phyloP scores from a whole-genome alignment of 2,888 invertebrate genomes.

The Leucoptera coffeella region DNA sequence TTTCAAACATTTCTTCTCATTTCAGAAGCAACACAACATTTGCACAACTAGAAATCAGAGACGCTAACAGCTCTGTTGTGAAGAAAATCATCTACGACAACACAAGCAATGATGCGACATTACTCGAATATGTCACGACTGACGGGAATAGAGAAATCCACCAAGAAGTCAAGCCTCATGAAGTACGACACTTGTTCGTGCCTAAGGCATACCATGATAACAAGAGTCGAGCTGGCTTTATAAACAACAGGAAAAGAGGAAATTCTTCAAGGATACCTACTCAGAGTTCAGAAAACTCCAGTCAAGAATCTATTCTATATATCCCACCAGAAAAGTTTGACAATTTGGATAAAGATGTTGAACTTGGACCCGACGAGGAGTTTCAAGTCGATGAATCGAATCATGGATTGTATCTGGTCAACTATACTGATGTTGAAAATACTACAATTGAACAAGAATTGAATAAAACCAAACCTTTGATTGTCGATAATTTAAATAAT shows the following conservation, averaged over 20 bases:
- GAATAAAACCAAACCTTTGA: conserved; percentile 16
- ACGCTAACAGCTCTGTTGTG: conserved; percentile 28
- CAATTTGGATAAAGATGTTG: conserved; percentile 34
- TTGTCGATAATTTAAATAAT: conserved; percentile 14
- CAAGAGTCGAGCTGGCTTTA: conserved; percentile 30
- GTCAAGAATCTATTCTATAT: conserved; percentile 20
- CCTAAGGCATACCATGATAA: conserved; percentile 31
- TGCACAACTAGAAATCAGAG: conserved; percentile 38
- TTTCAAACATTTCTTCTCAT: conserved; percentile 9
- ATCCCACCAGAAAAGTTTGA: conserved; percentile 41
- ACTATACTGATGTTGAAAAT: conserved; percentile 42
- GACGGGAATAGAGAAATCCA: conserved; percentile 30
- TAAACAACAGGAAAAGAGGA: conserved; percentile 32
- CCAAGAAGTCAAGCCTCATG: conserved; percentile 38
- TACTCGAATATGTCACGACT: conserved; percentile 25
- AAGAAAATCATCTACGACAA: conserved; percentile 35
- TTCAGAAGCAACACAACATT: conserved; percentile 41
- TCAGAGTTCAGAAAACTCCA: conserved; percentile 16
- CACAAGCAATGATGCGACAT: conserved; percentile 25
- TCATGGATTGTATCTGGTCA: conserved; percentile 42
- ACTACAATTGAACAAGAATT: conserved; percentile 19
- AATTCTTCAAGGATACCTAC: conserved; percentile 9
- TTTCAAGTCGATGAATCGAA: conserved; percentile 50
- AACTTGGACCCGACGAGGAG: conserved; percentile 45
- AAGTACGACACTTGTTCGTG: conserved; percentile 35